Conservation (phyloP, 2,113 vertebrate species). For the Taurulus bubalis region DNA sequence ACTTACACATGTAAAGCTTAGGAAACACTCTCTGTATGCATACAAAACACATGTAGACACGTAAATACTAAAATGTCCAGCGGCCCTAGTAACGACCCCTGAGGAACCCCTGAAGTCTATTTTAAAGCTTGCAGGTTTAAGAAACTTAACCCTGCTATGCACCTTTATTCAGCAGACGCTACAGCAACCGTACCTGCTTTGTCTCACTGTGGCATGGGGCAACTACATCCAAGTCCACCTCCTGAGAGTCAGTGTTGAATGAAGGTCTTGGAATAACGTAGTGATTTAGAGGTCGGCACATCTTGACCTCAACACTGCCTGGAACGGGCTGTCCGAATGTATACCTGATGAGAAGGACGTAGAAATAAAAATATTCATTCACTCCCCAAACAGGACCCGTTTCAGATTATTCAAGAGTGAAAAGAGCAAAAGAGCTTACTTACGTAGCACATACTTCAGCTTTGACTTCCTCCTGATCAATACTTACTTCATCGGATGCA, state of each 20-base stretch:
- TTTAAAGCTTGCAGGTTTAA: neutral
- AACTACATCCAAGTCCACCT: accelerated
- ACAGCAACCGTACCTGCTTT: constrained; percentile 55
- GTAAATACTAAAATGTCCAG: neutral
- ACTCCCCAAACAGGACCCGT: neutral
- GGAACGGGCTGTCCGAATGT: constrained; percentile 80
- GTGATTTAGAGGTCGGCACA: constrained; percentile 30
- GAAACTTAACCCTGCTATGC: neutral
- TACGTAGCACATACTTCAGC: constrained; percentile 73
- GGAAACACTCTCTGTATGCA: no score
- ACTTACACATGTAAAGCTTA: no score
- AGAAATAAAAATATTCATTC: neutral
- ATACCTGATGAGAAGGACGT: constrained; percentile 64
- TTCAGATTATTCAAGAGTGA: neutral
- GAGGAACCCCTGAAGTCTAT: neutral
- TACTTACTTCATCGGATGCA: constrained; percentile 34
- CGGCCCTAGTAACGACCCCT: neutral
- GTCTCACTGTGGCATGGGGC: constrained; percentile 50
- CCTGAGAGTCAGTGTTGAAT: accelerated
- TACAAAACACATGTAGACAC: no score
- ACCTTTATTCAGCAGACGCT: neutral
- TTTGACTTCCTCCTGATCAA: constrained; percentile 49
- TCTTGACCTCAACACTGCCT: constrained; percentile 41
- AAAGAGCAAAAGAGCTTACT: constrained; percentile 36
- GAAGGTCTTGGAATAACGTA: accelerated